A percentile compares a stretch with the other conserved stretches of the same genome.
phyloP scores from a whole-genome alignment of 2,797 vertebrate species.

The Kryptolebias ocellatus region DNA sequence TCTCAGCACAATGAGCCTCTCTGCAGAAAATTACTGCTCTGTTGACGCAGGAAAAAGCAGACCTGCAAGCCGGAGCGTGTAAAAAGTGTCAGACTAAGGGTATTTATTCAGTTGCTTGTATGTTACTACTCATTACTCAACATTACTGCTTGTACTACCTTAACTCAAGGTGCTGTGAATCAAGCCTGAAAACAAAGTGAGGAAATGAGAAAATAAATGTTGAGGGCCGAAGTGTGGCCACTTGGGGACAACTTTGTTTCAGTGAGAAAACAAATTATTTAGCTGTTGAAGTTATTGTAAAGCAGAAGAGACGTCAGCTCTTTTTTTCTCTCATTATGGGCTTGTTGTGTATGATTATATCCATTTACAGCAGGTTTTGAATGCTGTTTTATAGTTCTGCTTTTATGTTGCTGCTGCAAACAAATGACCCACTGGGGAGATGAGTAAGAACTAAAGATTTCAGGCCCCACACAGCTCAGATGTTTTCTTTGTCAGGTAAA shows the following conservation, averaged over 20 bases:
- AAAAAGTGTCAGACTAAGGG: constrained; percentile 56
- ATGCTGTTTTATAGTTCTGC: background rate
- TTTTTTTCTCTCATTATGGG: constrained; percentile 24
- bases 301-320: constrained; percentile 19
- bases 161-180: background rate
- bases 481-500: constrained; percentile 32
- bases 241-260: constrained; percentile 35
- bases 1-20: constrained; percentile 55
- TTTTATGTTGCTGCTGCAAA: constrained; percentile 6
- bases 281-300: constrained; percentile 28
- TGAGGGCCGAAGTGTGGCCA: constrained; percentile 7
- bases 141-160: constrained; percentile 46
- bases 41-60: constrained; percentile 55
- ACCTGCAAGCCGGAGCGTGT: constrained; percentile 38
- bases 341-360: constrained; percentile 15
- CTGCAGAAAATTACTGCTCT: constrained; percentile 62
- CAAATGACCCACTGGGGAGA: constrained; percentile 3
- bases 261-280: constrained; percentile 19
- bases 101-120: constrained; percentile 57
- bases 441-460: background rate
- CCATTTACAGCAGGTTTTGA: constrained; percentile 11
- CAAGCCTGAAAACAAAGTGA: constrained; percentile 14
- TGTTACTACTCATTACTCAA: constrained; percentile 64
- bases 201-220: constrained; percentile 18
- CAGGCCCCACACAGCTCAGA: background rate